Evolutionary conservation across 2,888 invertebrate genomes (phyloP), one percentile per base, ranked within the genome.

Genomic region (Molanna angustata): DNA sequence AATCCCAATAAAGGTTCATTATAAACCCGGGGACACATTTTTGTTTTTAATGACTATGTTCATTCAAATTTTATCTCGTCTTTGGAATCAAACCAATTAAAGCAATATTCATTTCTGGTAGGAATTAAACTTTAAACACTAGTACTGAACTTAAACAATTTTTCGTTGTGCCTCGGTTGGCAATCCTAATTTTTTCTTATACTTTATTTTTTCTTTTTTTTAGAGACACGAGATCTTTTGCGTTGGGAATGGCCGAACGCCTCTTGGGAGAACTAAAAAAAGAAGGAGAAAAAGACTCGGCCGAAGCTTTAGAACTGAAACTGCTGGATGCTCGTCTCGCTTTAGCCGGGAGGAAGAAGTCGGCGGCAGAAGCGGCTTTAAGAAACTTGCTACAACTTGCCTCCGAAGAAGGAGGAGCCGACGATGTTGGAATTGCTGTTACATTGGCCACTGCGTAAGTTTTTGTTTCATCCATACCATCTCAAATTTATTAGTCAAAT

Each of bases 401-500:
- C 0, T 83, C 87, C 0, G 85, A 86, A 49, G 92, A 92, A 48
- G 72, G 74, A 4, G 78, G 80, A 49, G 82, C 84, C 58, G 90
- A 93, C 57, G 86, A 93, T 64, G 88, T 94, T 0, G 93, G 92
- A 6, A 84, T 92, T 11, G 84, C 93, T 54, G 80, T 94, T 54
- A 95, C 94, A 7, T 84, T 90, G 64, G 88, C 94, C 16, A 86
- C 84, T 45, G 88, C 86, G 66, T 74, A 65, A 66, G 74, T 69
- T 11, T 19, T 20, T 42, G 17, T 22, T 27, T 32, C 1, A 33
- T 33, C 19, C 11, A 11, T 17, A 39, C n/a, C n/a, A n/a, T n/a
- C n/a, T n/a, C n/a, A n/a, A n/a, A n/a, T n/a, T n/a, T n/a, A n/a
- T n/a, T n/a, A n/a, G n/a, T n/a, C n/a, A n/a, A n/a, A n/a, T n/a